phyloP scores from a whole-genome alignment of 2,888 invertebrate genomes.

The Plutella xylostella region DNA sequence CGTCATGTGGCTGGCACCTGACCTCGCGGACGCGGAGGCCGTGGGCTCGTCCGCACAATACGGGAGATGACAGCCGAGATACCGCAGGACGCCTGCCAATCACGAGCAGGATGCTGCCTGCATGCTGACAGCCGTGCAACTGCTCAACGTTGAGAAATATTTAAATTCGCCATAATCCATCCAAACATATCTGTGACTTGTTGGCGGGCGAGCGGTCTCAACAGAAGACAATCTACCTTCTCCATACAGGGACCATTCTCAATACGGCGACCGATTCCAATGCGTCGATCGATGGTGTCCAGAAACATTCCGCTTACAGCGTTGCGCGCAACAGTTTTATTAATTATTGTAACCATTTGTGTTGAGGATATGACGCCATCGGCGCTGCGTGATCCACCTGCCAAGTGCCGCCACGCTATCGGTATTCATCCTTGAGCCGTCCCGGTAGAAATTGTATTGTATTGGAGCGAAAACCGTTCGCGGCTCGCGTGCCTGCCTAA shows the following conservation, averaged over 20 bases:
- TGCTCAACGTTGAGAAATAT: too few species aligned
- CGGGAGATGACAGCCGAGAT: constrained; percentile 50
- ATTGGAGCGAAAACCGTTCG: neutral
- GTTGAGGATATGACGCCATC: constrained; percentile 64
- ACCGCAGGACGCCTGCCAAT: constrained; percentile 19
- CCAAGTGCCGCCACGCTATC: constrained; percentile 46
- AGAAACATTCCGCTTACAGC: constrained; percentile 64
- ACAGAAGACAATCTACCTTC: too few species aligned
- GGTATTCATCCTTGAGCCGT: constrained; percentile 55
- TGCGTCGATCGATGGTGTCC: too few species aligned
- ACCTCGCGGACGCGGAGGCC: constrained; percentile 32
- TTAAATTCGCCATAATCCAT: too few species aligned
- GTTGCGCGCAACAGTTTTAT: constrained; percentile 60
- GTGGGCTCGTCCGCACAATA: constrained; percentile 32
- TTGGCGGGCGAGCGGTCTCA: too few species aligned
- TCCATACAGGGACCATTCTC: too few species aligned
- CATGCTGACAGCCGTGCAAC: too few species aligned
- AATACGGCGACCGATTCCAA: too few species aligned
- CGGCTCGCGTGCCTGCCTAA: neutral
- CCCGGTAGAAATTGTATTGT: constrained; percentile 38
- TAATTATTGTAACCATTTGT: constrained; percentile 61
- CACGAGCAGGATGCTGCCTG: too few species aligned
- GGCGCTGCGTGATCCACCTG: constrained; percentile 57
- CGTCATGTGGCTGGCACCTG: neutral
- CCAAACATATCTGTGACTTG: too few species aligned